Evolutionary conservation across 2,797 vertebrate species (phyloP), one percentile per base, ranked within the genome.

Genomic region (Chromis chromis): DNA sequence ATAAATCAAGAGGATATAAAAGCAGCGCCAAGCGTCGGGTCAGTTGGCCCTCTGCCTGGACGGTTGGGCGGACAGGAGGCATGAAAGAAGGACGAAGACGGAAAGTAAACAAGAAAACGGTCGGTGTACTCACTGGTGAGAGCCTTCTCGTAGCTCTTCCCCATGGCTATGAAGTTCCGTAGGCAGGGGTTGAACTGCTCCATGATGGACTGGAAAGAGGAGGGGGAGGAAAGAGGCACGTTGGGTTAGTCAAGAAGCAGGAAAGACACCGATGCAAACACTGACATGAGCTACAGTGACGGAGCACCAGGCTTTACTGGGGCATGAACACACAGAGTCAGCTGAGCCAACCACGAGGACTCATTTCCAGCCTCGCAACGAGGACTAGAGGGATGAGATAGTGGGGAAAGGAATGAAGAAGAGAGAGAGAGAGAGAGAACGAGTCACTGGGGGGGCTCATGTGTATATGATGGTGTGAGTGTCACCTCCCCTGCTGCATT

Each of bases 101-200:
- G 49, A 50, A 27, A 33, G 42, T 10, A 28, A 70, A 44, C 5
- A 50, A 39, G 55, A 48, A 31, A 44, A 12, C 1, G 28, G 36
- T 8, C 3, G 27, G 57, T 70, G 78, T 88, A 93, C 95, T 95
- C 94, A 99, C 98, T 98, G 94, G 97, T 96, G 57, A 99, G 96
- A 42, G 98, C 96, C 83, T 99, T 99, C 94, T 99, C 98, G 2
- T 99, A 99, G 93, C 95, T 99, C 95, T 99, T 99, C 89, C 98
- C 98, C 98, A 98, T 99, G 91, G 97, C 96, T 86, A 99, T 97
- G 92, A 99, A 99, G 94, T 98, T 99, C 90, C 97, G 95, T 89
- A 99, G 97, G 94, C 96, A 99, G 92, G 98, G 98, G 76, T 99
- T 99, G 95, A 98, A 99, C 93, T 99, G 98, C 89, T 99, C 98